Evolutionary conservation across 2,888 invertebrate genomes (phyloP), one percentile per base, ranked within the genome.

Genomic region (Acanthococcus lagerstroemiae): DNA sequence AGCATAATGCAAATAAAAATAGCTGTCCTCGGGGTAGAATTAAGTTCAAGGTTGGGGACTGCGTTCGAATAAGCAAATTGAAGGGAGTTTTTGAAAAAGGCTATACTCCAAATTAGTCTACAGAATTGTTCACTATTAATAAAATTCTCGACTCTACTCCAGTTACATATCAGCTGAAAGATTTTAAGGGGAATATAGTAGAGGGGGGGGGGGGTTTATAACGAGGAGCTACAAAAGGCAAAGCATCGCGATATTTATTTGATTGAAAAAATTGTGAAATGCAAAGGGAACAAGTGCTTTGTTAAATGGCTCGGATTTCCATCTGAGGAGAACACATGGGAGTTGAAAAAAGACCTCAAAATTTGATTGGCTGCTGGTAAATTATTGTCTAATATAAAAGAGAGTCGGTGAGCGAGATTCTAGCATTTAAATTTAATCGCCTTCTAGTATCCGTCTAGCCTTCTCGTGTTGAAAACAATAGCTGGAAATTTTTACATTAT

Each of bases 61-160:
- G 71, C 30, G 75, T 75, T 4, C 68, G 74, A 4, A 72, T 76
- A 22, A 72, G 71, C 55, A 74, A 74, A 68, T 66, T 69, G n/a
- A 74, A 74, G 70, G 67, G 68, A 19, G 45, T 72, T 5, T 75
- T 75, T 67, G 71, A 71, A 12, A 75, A 75, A 70, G 73, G 73
- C 4, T 76, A 74, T 55, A 72, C 72, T 5, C 72, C 74, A 0
- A 74, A 73, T 67, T 76, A 74, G 73, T 69, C 73, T 0, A 73
- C 73, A 0, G 75, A 76, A 68, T 1, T 37, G 2, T 37, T 37
- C n/a, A 3, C 1, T 15, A 37, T 37, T 1, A 2, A 1, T 4
- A 15, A 19, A 15, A 19, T 48, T 7, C 19, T 15, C 17, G 9
- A n/a, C 2, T n/a, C 2, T 17, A 48, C n/a, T 4, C 48, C 48